Percentiles rank a stretch among this genome's conserved stretches.
Evolutionary conservation across 1,140 invertebrate species (phyloP).

Genomic region (Diachasma alloeum): DNA sequence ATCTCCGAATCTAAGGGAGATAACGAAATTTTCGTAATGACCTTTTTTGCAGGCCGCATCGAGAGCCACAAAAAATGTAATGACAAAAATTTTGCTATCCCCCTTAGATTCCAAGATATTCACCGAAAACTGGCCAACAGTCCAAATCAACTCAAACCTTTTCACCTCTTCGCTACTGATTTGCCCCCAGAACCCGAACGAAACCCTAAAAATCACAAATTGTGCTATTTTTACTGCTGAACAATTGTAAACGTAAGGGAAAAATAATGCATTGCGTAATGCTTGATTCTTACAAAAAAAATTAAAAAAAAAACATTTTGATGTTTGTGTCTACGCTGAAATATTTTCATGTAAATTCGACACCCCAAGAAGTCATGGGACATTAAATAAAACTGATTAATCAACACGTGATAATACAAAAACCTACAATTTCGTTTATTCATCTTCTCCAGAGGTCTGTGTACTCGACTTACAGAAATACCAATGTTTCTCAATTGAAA

Average conservation of each 20-base stretch:
- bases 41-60: too few species aligned
- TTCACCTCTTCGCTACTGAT: background rate
- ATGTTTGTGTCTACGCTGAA: conserved; percentile 21
- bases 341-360: background rate
- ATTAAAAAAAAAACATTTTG: background rate
- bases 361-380: background rate
- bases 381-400: background rate
- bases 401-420: background rate
- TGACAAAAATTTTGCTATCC: too few species aligned
- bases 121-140: background rate
- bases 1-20: too few species aligned
- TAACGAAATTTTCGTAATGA: too few species aligned
- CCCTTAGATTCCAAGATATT: too few species aligned
- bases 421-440: background rate
- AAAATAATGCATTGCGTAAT: conserved; percentile 10
- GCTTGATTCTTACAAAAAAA: conserved; percentile 21
- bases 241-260: conserved; percentile 1
- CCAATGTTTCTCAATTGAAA: background rate
- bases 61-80: too few species aligned
- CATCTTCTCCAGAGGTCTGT: background rate
- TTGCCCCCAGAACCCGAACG: background rate
- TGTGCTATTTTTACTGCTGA: conserved; percentile 24
- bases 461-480: background rate
- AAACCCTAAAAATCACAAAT: background rate
- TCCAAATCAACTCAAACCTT: background rate